These are phyloP conservation scores for Erpetoichthys calabaricus DNA, from an alignment of 2,797 vertebrate species.

Conservation along the genomic window DNA sequence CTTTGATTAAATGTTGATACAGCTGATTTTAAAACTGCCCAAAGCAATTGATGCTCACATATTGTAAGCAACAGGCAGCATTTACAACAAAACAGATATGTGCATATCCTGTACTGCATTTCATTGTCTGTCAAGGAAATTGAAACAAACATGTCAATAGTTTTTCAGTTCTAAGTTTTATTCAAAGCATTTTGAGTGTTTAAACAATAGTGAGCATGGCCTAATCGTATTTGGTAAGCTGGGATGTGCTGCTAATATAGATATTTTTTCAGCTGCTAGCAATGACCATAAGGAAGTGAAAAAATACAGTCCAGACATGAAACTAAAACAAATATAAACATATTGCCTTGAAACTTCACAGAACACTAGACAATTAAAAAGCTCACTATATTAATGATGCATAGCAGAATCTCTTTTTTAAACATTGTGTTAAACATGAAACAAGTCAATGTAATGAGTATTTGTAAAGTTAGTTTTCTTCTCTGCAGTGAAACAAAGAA, in stretches of 20 bases:
- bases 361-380: constrained; percentile 18
- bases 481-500: no score
- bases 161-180: constrained; percentile 48
- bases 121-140: constrained; percentile 71
- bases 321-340: constrained; percentile 64
- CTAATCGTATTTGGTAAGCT: constrained; percentile 76
- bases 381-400: constrained; percentile 7
- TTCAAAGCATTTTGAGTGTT: constrained; percentile 61
- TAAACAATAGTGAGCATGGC: constrained; percentile 65
- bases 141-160: constrained; percentile 8
- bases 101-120: constrained; percentile 69
- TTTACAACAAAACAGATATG: constrained; percentile 69
- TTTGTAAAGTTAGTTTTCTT: no score
- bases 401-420: no score
- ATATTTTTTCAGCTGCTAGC: constrained; percentile 70
- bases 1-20: constrained; percentile 78
- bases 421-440: no score
- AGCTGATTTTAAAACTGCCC: constrained; percentile 67
- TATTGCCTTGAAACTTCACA: constrained; percentile 56
- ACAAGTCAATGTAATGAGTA: no score
- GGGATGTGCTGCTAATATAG: constrained; percentile 69
- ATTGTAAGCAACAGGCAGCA: constrained; percentile 70
- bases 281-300: constrained; percentile 58
- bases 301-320: constrained; percentile 55
- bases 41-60: constrained; percentile 59